Conservation (phyloP, 2,888 invertebrate genomes). For the Tinea semifulvella region DNA sequence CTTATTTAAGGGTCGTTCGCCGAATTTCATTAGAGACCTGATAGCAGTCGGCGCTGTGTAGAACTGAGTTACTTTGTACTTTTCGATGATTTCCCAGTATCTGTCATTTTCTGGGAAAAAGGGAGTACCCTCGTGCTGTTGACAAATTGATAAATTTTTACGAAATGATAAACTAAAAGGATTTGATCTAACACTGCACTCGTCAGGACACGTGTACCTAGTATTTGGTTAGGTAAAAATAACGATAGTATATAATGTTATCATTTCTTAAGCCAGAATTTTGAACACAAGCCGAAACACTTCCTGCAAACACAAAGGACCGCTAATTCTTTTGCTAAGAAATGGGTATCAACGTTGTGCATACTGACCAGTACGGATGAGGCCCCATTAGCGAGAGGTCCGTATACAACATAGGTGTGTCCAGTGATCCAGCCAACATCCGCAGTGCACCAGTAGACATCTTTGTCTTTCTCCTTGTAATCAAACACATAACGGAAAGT, state of each 20-base stretch:
- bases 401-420: slow-evolving; percentile 93
- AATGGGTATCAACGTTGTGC: too few relatives aligned
- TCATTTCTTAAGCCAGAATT: too few relatives aligned
- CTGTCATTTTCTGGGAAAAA: slow-evolving; percentile 93
- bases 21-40: slow-evolving; percentile 94
- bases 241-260: too few relatives aligned
- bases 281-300: too few relatives aligned
- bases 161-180: background rate
- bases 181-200: too few relatives aligned
- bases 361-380: slow-evolving; percentile 89
- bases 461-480: slow-evolving; percentile 81
- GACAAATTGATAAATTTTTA: slow-evolving; percentile 20
- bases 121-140: slow-evolving; percentile 95
- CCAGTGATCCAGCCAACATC: slow-evolving; percentile 98
- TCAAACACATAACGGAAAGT: slow-evolving; percentile 98
- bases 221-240: too few relatives aligned
- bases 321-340: too few relatives aligned
- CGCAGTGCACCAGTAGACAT: slow-evolving; percentile 94
- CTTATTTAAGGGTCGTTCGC: slow-evolving; percentile 83
- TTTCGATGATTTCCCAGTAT: slow-evolving; percentile 92
- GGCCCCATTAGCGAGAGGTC: slow-evolving; percentile 92
- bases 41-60: slow-evolving; percentile 99
- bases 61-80: slow-evolving; percentile 95
- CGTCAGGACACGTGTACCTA: too few relatives aligned
- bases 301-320: too few relatives aligned